Evolutionary conservation across 2,888 invertebrate species (phyloP).

Genomic region (Deilephila elpenor): DNA sequence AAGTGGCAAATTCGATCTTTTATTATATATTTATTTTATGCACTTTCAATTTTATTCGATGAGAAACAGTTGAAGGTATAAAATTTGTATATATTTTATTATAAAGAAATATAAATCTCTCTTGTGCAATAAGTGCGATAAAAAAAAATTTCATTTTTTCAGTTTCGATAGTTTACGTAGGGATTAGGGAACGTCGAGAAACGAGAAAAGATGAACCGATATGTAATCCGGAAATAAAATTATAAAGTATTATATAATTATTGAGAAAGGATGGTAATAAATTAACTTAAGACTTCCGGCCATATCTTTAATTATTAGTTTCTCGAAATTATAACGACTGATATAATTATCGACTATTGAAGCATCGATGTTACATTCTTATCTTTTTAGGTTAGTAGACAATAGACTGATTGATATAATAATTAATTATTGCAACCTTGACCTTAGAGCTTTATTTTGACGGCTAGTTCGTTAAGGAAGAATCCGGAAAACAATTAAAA

Average conservation of each 20-base stretch:
- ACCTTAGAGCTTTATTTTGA: slow-evolving; percentile 29
- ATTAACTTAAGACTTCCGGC: background rate
- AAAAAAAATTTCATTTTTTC: too few relatives aligned
- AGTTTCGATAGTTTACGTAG: too few relatives aligned
- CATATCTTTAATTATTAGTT: background rate
- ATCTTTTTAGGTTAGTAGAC: slow-evolving; percentile 4
- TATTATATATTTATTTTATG: too few relatives aligned
- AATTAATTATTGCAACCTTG: slow-evolving; percentile 14
- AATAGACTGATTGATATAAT: background rate
- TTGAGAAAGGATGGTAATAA: background rate
- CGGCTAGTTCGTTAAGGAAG: slow-evolving; percentile 35
- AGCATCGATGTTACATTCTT: background rate
- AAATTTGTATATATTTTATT: too few relatives aligned
- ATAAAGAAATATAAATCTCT: too few relatives aligned
- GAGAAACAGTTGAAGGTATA: too few relatives aligned
- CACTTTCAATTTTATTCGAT: too few relatives aligned
- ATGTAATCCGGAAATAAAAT: background rate
- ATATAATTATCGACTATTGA: background rate
- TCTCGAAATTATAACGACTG: background rate
- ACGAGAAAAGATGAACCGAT: background rate
- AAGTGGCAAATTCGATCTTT: too few relatives aligned
- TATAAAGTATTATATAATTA: background rate
- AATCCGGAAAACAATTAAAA: slow-evolving; percentile 12
- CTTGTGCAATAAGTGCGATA: too few relatives aligned
- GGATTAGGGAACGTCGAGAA: too few relatives aligned